A percentile compares a stretch with the other conserved stretches of the same genome.
Conservation (phyloP, 2,797 vertebrate genomes). For the Hirundo rustica region DNA sequence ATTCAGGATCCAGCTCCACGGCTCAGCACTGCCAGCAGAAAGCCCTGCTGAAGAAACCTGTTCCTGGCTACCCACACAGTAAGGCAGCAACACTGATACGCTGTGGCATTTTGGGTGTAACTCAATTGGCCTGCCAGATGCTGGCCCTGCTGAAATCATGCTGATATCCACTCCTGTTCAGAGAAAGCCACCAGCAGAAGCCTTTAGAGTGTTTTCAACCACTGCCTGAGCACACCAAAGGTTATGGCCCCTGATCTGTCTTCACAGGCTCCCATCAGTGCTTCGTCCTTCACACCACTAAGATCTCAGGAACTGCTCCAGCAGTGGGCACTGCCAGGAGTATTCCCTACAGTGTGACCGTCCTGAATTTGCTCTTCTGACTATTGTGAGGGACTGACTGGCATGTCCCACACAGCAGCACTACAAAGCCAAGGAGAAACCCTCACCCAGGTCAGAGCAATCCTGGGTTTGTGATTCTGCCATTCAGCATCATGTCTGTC, state of each 20-base stretch:
- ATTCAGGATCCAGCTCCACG: not conserved
- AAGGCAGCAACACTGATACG: not conserved
- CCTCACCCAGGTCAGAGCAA: fast-evolving
- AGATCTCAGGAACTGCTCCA: not conserved
- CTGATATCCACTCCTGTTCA: not conserved
- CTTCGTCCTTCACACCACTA: not conserved
- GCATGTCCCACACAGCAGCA: not conserved
- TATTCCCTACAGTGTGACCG: not conserved
- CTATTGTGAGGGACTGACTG: not conserved
- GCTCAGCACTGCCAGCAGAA: not conserved
- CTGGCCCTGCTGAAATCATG: not conserved
- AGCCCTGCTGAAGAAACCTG: not conserved
- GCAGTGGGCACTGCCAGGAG: not conserved
- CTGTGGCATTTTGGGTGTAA: not conserved
- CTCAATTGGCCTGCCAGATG: not conserved
- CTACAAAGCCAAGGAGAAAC: not conserved
- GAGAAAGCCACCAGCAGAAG: not conserved
- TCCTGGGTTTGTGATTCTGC: not conserved
- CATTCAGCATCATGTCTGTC: not conserved
- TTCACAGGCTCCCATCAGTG: not conserved
- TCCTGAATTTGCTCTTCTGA: not conserved
- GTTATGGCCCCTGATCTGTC: not conserved
- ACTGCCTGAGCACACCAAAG: not conserved
- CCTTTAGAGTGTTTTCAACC: not conserved
- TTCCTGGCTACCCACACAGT: fast-evolving